Percentiles rank a stretch among this genome's conserved stretches.
These are phyloP conservation scores for Clarias gariepinus DNA, from an alignment of 2,113 vertebrate species.

Conservation along the genomic window DNA sequence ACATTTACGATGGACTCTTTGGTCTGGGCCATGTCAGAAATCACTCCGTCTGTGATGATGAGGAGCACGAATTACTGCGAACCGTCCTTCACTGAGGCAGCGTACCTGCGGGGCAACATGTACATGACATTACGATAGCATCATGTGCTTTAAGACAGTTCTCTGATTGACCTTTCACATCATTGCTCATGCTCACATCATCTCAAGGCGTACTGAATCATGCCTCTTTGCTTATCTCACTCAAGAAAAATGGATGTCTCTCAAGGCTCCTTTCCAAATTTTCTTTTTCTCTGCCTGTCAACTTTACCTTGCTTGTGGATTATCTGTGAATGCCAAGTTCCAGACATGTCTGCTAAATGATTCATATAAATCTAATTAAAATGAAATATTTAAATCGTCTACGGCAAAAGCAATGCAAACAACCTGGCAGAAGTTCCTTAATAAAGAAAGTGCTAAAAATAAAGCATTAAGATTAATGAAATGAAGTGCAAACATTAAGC, in stretches of 20 bases:
- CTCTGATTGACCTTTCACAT: not conserved
- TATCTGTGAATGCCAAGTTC: not conserved
- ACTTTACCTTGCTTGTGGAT: not conserved
- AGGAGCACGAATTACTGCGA: constrained; percentile 89
- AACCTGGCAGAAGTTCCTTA: not conserved
- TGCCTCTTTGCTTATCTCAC: not conserved
- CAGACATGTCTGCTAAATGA: not conserved
- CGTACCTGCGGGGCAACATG: constrained; percentile 70
- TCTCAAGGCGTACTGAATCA: not conserved
- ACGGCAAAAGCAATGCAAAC: not conserved
- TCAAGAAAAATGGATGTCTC: not conserved
- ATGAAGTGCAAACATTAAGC: not conserved
- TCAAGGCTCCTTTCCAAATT: not conserved
- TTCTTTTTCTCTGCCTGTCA: not conserved
- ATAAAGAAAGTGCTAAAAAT: not conserved
- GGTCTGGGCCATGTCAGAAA: constrained; percentile 89
- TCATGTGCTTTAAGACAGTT: not conserved
- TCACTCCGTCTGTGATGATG: constrained; percentile 88
- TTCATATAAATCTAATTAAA: not conserved
- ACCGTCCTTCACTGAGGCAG: constrained; percentile 84
- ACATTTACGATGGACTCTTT: constrained; percentile 89
- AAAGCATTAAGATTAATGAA: not conserved
- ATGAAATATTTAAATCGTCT: not conserved
- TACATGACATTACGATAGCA: not conserved
- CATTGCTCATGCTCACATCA: not conserved